Evolutionary conservation across 2,888 invertebrate genomes (phyloP).

Genomic region (Lithodes maja): DNA sequence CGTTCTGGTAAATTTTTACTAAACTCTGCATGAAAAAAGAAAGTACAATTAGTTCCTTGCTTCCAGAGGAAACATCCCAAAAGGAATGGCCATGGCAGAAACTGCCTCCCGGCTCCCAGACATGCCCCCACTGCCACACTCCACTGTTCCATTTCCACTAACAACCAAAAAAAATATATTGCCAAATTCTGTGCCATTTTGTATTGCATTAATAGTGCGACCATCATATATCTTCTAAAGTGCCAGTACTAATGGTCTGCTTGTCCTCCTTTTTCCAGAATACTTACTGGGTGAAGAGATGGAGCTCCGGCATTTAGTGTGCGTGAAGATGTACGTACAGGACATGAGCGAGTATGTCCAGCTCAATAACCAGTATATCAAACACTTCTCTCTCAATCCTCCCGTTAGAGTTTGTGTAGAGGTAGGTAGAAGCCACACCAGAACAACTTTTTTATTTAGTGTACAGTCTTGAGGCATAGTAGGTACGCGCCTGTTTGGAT

Average conservation of each 20-base stretch:
- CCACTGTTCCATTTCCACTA: no score
- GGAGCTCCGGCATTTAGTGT: conserved; percentile 80
- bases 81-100: no score
- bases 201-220: background rate
- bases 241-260: background rate
- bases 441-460: background rate
- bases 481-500: no score
- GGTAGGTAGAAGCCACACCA: conserved; percentile 79
- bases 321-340: conserved; percentile 88
- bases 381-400: conserved; percentile 86
- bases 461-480: no score
- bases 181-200: background rate
- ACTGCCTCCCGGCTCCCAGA: no score
- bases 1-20: no score
- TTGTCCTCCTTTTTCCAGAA: conserved; percentile 27
- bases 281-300: conserved; percentile 45
- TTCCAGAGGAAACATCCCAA: no score
- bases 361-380: conserved; percentile 86
- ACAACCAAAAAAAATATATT: background rate
- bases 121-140: no score
- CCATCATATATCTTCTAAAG: background rate
- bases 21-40: no score
- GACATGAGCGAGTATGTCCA: conserved; percentile 87
- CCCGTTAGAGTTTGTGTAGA: conserved; percentile 88
- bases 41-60: no score